phyloP scores from a whole-genome alignment of 2,888 invertebrate species.

The Phlogophora meticulosa region DNA sequence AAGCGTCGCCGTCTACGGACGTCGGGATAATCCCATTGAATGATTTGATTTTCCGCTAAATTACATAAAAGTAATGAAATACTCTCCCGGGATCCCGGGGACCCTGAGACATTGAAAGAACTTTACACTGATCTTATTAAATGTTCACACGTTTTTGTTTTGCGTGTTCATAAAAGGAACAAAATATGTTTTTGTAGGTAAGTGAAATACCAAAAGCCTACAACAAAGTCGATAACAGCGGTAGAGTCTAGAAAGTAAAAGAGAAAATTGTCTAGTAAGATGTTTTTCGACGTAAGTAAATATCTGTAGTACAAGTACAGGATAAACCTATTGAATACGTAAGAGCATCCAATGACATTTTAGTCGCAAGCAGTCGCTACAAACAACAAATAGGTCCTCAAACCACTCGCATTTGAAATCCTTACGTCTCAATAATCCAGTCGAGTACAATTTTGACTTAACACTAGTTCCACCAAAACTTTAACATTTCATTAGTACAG shows the following conservation, averaged over 20 bases:
- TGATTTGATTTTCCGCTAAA: conserved; percentile 91
- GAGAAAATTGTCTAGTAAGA: not conserved
- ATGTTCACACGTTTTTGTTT: conserved; percentile 52
- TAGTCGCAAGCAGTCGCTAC: too few relatives aligned
- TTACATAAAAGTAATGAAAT: conserved; percentile 90
- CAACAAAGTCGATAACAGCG: too few relatives aligned
- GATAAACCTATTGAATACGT: not conserved
- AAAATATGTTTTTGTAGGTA: not conserved
- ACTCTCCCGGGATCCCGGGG: conserved; percentile 78
- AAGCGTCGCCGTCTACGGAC: conserved; percentile 74
- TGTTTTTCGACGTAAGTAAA: not conserved
- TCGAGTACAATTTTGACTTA: conserved; percentile 57
- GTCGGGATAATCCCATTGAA: conserved; percentile 88
- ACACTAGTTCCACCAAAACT: conserved; percentile 68
- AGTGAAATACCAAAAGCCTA: too few relatives aligned
- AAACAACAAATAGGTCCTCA: conserved; percentile 3
- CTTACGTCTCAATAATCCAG: conserved; percentile 45
- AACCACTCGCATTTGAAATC: conserved; percentile 35
- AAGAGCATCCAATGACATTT: conserved; percentile 3
- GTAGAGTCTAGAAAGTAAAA: too few relatives aligned
- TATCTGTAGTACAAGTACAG: not conserved
- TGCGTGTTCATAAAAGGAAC: conserved; percentile 17
- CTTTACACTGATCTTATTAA: conserved; percentile 69
- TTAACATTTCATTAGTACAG: conserved; percentile 76
- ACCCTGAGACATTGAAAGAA: conserved; percentile 74